Evolutionary conservation across 2,888 invertebrate species (phyloP).

Genomic region (Platypus cylindrus): DNA sequence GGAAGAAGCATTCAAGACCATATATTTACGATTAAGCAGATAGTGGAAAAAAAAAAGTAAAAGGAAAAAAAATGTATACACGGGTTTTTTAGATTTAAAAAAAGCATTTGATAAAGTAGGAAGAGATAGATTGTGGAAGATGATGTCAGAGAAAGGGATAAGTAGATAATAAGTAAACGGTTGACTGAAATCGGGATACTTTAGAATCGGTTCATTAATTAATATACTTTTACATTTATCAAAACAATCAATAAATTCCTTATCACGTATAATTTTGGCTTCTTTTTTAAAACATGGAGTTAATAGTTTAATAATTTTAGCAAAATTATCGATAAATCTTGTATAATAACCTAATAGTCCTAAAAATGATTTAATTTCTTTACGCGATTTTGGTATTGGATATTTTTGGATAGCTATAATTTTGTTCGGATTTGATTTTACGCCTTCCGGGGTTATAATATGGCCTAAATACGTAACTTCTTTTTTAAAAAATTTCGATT

Average conservation of each 20-base stretch:
- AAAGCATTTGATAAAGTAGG: too few relatives aligned
- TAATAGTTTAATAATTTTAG: conserved; percentile 9
- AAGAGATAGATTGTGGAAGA: too few relatives aligned
- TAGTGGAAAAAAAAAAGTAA: too few relatives aligned
- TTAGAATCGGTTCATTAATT: conserved; percentile 7
- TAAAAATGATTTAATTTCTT: conserved; percentile 11
- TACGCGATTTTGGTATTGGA: conserved; percentile 8
- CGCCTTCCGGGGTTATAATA: conserved; percentile 7
- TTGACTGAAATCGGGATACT: conserved; percentile 9
- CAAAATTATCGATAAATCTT: conserved; percentile 6
- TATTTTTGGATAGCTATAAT: conserved; percentile 8
- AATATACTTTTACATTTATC: conserved; percentile 7
- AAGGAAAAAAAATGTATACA: too few relatives aligned
- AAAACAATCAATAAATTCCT: conserved; percentile 11
- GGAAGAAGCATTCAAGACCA: too few relatives aligned
- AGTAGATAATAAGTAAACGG: too few relatives aligned
- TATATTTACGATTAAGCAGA: too few relatives aligned
- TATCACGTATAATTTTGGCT: conserved; percentile 4
- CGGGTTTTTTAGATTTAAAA: too few relatives aligned
- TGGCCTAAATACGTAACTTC: conserved; percentile 6
- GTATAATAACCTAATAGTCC: conserved; percentile 8
- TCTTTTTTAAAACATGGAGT: conserved; percentile 13
- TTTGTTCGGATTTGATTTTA: conserved; percentile 10
- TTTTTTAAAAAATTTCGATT: not conserved
- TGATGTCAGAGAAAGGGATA: too few relatives aligned